Base-by-base conservation (phyloP, 1,140 invertebrate genomes). In the Drosophila ercepeae region DNA sequence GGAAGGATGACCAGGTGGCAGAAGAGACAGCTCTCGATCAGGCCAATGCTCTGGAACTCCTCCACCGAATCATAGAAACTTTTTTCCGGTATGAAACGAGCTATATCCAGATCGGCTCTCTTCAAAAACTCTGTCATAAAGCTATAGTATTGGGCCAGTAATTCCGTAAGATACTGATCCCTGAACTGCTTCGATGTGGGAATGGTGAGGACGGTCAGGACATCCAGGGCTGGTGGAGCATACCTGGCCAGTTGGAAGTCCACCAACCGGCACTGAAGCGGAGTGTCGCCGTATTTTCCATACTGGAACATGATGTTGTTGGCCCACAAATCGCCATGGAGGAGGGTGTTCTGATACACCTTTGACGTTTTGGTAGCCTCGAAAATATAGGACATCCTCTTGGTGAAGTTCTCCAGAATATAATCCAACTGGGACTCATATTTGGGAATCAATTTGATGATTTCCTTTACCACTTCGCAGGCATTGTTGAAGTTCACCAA, bases 221-320 rank as follows among this genome's bases (percentile, higher is more conserved):
- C 70, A 76, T 94, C 93, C 18, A 93, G 52, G 52, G 91, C 92
- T 0, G 93, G 93, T 2, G 92, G 90, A 13, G 91, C 88, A 78
- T 93, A 95, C 29, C 94, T 76, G 0, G 92, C 92, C 21, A 95
- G 89, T 86, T 95, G 95, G 53, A 93, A 94, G 76, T 95, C 94
- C 14, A 95, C 92, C 3, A 95, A 69, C 8, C 93, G 91, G 11
- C 93, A 93, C 1, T 91, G 51, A 1, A 92, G 65, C 4, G 92
- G 89, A n/a, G 5, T 72, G 0, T 84, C 63, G 1, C 91, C 75
- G 52, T 91, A 83, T 3, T 81, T 75, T 1, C 92, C 81, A 58
- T 93, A 93, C 78, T 93, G 94, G 34, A 94, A 93, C 73, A 95
- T 92, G 7, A 95, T 79, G 77, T 95, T 95, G 69, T 94, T 94